Conservation (phyloP, 2,888 invertebrate genomes). For the Phania funesta region DNA sequence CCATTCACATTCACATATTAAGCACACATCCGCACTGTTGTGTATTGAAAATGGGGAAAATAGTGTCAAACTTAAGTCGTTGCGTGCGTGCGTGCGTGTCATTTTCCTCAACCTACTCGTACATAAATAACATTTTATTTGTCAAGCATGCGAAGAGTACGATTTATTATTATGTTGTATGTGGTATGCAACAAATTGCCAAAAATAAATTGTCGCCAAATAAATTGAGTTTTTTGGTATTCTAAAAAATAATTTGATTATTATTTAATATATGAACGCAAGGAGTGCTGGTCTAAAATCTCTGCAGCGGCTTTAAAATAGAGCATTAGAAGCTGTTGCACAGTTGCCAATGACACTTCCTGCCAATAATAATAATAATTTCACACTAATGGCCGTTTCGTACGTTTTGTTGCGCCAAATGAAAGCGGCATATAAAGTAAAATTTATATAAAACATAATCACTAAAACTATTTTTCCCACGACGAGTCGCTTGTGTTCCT, state of each 20-base stretch:
- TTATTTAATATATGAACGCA: background rate
- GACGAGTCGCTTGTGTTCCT: no score
- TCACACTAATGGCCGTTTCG: no score
- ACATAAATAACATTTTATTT: background rate
- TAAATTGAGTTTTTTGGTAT: slow-evolving; percentile 66
- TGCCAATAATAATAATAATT: no score
- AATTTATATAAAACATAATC: no score
- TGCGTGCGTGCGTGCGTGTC: background rate
- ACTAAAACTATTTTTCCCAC: no score
- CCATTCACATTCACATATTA: no score
- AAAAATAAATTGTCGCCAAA: slow-evolving; percentile 66
- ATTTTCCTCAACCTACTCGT: background rate
- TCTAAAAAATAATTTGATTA: slow-evolving; percentile 17
- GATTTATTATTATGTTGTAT: background rate
- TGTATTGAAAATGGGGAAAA: background rate
- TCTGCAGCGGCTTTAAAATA: no score
- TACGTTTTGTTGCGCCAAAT: no score
- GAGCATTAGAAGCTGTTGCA: no score
- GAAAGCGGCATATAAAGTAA: no score
- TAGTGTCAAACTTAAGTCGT: background rate
- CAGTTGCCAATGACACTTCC: no score
- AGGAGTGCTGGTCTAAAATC: no score
- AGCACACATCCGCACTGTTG: background rate
- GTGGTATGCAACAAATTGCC: background rate
- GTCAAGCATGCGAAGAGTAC: background rate